Base-by-base conservation (phyloP, 2,797 vertebrate genomes). In the Anguilla marmorata region DNA sequence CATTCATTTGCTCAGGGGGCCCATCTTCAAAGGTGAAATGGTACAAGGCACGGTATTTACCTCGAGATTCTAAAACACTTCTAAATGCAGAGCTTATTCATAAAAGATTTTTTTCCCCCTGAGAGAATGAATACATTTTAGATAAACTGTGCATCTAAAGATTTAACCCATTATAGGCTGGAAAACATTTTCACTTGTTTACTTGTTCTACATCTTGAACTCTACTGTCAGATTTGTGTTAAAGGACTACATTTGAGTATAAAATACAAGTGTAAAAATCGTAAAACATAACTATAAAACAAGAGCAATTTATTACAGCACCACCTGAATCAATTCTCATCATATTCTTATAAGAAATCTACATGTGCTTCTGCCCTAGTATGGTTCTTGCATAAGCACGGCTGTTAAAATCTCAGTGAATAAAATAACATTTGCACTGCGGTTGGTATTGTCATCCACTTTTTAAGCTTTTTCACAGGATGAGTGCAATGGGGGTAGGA, bases 51-150 rank as follows among this genome's bases (percentile, higher is more conserved):
- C 95, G 95, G 94, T 94, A 95, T 96, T 95, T 95, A 93, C 91
- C 92, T 91, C 91, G 90, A 94, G 92, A 95, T 95, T 93, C 95
- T 94, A 93, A 94, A 94, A 95, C 92, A 94, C 92, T 92, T 91
- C 91, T 96, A 94, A 94, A 94, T 93, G 93, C 92, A 92, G 92
- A 91, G 93, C 93, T 95, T 93, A 93, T 95, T 94, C 93, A 93
- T 30, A 37, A 88, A 90, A 90, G 95, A 93, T 93, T 93, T 94
- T 93, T 93, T 93, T 94, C 93, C n/a, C 27, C 69, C 27, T 1
- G 27, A 33, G 69, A 72, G 30, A 41, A 76, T 76, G 33, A 76
- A 76, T 76, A 37, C 37, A 76, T 41, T 76, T 41, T 21, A 30
- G 30, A 74, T 69, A 16, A 33, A 74, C 12, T 14, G 27, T 33